Base-by-base conservation (phyloP, 2,113 vertebrate species). In the Clinocottus analis region DNA sequence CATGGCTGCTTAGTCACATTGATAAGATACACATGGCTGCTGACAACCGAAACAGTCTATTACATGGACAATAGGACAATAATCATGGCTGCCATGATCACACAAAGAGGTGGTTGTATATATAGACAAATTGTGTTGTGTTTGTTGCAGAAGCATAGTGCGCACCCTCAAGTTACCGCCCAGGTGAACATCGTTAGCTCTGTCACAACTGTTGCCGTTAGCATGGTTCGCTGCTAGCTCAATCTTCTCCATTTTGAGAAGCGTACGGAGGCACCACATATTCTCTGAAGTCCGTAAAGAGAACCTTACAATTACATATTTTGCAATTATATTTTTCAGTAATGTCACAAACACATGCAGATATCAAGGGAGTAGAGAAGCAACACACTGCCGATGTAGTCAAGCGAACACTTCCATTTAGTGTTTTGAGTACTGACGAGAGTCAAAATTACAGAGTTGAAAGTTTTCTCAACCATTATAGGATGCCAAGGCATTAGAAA, bases 1-100 rank as follows among this genome's bases (percentile, higher is more conserved):
- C 60, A 75, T n/a, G 47, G 81, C 72, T 84, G 66, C 72, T 90
- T 87, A 79, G 41, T 68, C 56, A 75, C 61, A 82, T 77, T 59
- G 14, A 33, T 67, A 82, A 82, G 56, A 78, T 25, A 23, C 72
- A 79, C 67, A 62, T 45, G 61, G 29, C 41, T 67, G 43, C 35
- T 66, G 72, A 86, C 71, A 76, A 61, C 39, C 23, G 0, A 78
- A 70, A 81, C 60, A 47, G 41, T 75, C 31, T 59, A 53, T 81
- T 55, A 51, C 16, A 70, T 0, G 8, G 80, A 80, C 82, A 80
- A 85, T 75, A 69, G 69, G 67, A 85, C 41, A 82, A 72, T 87
- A 25, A 72, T 75, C 74, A 72, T 29, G 53, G 72, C 63, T 91
- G 80, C 56, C 64, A 83, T 49, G 33, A 62, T 39, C 27, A 80